Evolutionary conservation across 1,140 invertebrate species (phyloP), one percentile per base, ranked within the genome.

Genomic region (Anoplolepis gracilipes): DNA sequence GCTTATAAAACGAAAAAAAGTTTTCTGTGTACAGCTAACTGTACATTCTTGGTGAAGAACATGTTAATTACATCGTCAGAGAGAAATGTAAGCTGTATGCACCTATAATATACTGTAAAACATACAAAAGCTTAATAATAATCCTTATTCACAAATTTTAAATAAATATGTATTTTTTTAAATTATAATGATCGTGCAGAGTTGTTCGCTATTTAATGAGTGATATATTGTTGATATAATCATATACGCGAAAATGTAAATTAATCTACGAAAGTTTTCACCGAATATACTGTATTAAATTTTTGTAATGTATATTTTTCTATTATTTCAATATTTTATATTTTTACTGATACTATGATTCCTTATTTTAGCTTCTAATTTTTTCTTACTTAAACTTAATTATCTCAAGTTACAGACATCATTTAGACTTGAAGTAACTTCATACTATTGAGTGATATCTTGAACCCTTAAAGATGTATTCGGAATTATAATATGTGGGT

Each of bases 1-100:
- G 16, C 1, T 57, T 70, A 25, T 72, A 42, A 81, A 70, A 49
- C 1, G 0, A 42, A 70, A 7, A 8, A 59, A 59, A 59, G 1
- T 30, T 57, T 72, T 39, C 25, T 39, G 13, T 57, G n/a, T 42
- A 69, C 8, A 55, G 22, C 8, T 36, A 57, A 42, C 16, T 22
- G 36, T 59, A 13, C 62, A 57, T 55, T 42, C 42, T 53, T 7
- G 11, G 16, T 30, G 36, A 81, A 16, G 7, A 33, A 57, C 33
- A 13, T 70, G 49, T 81, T 72, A 81, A 72, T 72, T 81, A 55
- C 22, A 67, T 78, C 11, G 57, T 16, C 55, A 36, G n/a, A 39
- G 36, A 33, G 13, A 49, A 19, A 62, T 11, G 0, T 39, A 42
- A 76, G 8, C 30, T 62, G n/a, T 42, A 77, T n/a, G 25, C 1